phyloP scores from a whole-genome alignment of 2,797 vertebrate species.

The Lagorchestes hirsutus region DNA sequence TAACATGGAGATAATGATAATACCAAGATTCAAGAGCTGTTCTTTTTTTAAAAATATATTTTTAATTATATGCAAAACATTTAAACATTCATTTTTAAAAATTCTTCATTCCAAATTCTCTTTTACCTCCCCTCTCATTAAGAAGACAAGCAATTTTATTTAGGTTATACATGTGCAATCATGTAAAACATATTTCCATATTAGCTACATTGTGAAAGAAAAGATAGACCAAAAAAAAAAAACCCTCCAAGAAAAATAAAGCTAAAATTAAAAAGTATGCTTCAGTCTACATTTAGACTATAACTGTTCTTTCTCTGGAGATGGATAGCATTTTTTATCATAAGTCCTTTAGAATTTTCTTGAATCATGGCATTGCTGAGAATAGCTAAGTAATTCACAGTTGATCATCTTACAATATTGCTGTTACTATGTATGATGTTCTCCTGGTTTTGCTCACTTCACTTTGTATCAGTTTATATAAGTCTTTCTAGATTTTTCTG shows the following conservation, averaged over 20 bases:
- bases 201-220: background rate
- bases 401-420: background rate
- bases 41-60: background rate
- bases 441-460: background rate
- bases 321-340: background rate
- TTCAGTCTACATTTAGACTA: background rate
- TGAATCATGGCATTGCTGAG: background rate
- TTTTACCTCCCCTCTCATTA: background rate
- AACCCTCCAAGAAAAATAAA: background rate
- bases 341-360: background rate
- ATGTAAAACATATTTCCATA: background rate
- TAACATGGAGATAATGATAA: background rate
- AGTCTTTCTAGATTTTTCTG: background rate
- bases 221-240: background rate
- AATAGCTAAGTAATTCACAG: background rate
- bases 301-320: background rate
- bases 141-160: background rate
- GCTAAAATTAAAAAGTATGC: background rate
- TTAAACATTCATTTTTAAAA: background rate
- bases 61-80: background rate
- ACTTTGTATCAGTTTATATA: background rate
- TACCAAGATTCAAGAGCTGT: background rate
- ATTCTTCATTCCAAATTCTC: background rate
- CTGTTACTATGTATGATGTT: background rate
- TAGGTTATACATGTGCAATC: background rate